Evolutionary conservation across 2,113 vertebrate species (phyloP), one percentile per base, ranked within the genome.

Genomic region (Scophthalmus maximus): DNA sequence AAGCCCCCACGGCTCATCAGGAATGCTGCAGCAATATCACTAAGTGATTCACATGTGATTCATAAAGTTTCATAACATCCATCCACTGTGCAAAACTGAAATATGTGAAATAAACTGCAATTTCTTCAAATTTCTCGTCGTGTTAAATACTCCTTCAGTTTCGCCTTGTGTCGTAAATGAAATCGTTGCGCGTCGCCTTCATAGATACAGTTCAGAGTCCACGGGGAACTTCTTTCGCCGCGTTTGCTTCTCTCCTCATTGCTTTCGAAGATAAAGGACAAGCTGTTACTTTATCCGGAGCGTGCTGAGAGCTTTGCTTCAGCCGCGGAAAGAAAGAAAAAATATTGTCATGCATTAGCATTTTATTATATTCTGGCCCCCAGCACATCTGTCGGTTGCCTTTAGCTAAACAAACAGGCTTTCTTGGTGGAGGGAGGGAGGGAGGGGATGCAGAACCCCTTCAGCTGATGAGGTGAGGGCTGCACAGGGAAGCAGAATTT

Each of bases 341-440:
- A n/a, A n/a, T n/a, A n/a, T n/a, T n/a, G 10, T 1, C 22, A 46
- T 70, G 15, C 47, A 44, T 69, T 61, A 56, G 22, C 34, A 23
- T 79, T 53, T 57, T 14, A 34, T 34, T 38, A 65, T 2, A 36
- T 23, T 1, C 49, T 64, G 57, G n/a, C n/a, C 32, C 22, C 36
- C 38, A 25, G 29, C 67, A 79, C 68, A 84, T 82, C 61, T 82
- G 72, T 60, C n/a, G 7, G 23, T 27, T 29, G 18, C 42, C 62
- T 30, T 68, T 59, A 27, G 46, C 20, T 42, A 38, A 71, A 68
- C 18, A 49, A 53, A 61, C n/a, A 40, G 11, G 8, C 56, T 55
- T n/a, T 73, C 32, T 58, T 26, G 29, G 18, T 56, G 11, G 20
- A 36, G 20, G 20, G 40, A 58, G 47, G 47, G 38, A 9, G 56